Evolutionary conservation across 2,113 vertebrate species (phyloP), one percentile per base, ranked within the genome.

Genomic region (Lamprologus speciosus): DNA sequence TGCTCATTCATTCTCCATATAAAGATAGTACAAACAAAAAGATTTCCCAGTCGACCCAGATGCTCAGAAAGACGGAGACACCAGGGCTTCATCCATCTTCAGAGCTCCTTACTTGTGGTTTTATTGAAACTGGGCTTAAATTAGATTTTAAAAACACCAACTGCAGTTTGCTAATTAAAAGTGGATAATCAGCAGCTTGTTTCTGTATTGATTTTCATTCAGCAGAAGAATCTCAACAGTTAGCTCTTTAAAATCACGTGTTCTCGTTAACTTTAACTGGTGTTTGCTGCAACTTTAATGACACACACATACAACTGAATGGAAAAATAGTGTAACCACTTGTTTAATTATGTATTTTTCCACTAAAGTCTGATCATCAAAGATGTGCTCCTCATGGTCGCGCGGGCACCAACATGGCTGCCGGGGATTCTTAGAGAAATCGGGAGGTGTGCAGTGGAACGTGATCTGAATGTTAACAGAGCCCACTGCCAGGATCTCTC

Each of bases 371-470:
- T 78, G 16, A 78, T 8, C 26, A 50, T 83, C 47, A 82, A 51
- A 33, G 53, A 31, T 7, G 85, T 86, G 35, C 83, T 70, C 58
- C 21, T 83, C 19, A 12, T 2, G 65, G 42, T 42, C 12, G 50
- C 14, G 42, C 31, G 68, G 68, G 42, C 57, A 35, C 57, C 51
- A 92, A 88, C 84, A 81, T 81, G 88, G 87, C 90, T 58, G 89
- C 91, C 40, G 55, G 51, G 89, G 82, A 65, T 55, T 45, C 73
- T 86, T 28, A 85, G 54, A 70, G 87, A 89, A 85, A 81, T 42
- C 21, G 21, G 90, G 85, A 92, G 82, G 88, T 86, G 83, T 94
- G 93, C 88, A 91, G 93, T 65, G 90, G 84, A 91, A 89, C 80
- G 82, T 89, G 90, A 89, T 47, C 35, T 60, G 93, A 92, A 88